Conservation (phyloP, 2,113 vertebrate genomes). For the Ramphastos sulfuratus region DNA sequence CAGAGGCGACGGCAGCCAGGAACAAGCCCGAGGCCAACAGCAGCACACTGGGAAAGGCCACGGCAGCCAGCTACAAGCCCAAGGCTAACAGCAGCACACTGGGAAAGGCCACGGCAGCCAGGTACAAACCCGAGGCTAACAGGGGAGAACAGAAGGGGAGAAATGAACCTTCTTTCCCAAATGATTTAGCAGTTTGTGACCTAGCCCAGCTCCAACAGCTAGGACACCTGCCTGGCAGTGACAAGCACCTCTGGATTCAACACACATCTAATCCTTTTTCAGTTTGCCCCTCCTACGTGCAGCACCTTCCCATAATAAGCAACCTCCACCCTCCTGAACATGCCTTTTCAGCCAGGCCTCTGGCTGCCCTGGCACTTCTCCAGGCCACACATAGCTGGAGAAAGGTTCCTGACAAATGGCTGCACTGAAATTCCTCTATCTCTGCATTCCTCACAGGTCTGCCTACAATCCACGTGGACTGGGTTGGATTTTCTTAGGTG, state of each 20-base stretch:
- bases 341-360: conserved; percentile 10
- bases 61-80: too few relatives aligned
- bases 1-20: neutral
- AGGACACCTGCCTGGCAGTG: neutral
- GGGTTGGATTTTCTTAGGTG: neutral
- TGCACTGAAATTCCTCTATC: neutral
- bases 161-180: neutral
- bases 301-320: neutral
- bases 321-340: neutral
- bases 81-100: too few relatives aligned
- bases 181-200: rapidly evolving
- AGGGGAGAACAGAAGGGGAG: too few relatives aligned
- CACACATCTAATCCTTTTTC: neutral
- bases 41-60: neutral
- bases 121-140: neutral
- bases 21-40: neutral
- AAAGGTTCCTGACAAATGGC: neutral
- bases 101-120: neutral
- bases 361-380: conserved; percentile 52
- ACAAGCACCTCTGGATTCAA: neutral
- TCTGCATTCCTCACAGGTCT: conserved; percentile 57
- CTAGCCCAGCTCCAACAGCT: neutral
- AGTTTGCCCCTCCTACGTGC: neutral
- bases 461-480: neutral
- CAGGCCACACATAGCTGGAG: conserved; percentile 65